Conservation (phyloP, 1,140 invertebrate genomes). For the Streblospio benedicti region DNA sequence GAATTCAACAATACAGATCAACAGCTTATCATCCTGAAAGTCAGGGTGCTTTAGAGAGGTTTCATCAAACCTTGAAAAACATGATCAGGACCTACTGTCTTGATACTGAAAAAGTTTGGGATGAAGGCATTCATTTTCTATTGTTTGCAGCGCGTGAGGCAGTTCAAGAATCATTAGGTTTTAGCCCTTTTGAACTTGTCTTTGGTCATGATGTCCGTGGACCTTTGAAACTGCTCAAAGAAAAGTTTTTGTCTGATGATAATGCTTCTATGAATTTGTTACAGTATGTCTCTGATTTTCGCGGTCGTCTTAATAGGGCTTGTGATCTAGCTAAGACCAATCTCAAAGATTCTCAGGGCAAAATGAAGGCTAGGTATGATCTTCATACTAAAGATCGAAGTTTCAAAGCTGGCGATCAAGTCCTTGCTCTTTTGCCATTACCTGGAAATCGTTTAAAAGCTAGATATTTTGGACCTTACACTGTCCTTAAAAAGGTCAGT, state of each 20-base stretch:
- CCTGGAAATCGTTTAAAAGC: not conserved
- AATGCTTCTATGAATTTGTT: not conserved
- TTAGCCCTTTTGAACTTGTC: slow-evolving; percentile 5
- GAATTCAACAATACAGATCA: not conserved
- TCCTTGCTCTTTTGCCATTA: not conserved
- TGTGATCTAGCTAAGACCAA: not conserved
- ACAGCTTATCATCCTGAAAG: not conserved
- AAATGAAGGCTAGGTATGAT: not conserved
- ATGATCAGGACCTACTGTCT: not conserved
- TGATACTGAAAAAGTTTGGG: not conserved
- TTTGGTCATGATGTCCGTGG: no score
- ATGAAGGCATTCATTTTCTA: not conserved
- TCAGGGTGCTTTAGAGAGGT: slow-evolving; percentile 6
- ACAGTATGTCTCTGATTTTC: not conserved
- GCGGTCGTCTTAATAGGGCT: not conserved
- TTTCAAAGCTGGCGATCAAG: not conserved
- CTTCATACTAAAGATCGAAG: not conserved
- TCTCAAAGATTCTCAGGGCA: not conserved
- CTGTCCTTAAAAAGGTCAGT: not conserved
- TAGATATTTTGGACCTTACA: not conserved
- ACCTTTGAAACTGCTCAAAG: not conserved
- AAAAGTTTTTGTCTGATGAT: not conserved
- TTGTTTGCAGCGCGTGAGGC: not conserved
- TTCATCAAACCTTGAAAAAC: slow-evolving; percentile 6
- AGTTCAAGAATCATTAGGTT: slow-evolving; percentile 1